These are phyloP conservation scores for Trachelus troglodyta DNA, from an alignment of 2,888 invertebrate genomes.

Conservation along the genomic window DNA sequence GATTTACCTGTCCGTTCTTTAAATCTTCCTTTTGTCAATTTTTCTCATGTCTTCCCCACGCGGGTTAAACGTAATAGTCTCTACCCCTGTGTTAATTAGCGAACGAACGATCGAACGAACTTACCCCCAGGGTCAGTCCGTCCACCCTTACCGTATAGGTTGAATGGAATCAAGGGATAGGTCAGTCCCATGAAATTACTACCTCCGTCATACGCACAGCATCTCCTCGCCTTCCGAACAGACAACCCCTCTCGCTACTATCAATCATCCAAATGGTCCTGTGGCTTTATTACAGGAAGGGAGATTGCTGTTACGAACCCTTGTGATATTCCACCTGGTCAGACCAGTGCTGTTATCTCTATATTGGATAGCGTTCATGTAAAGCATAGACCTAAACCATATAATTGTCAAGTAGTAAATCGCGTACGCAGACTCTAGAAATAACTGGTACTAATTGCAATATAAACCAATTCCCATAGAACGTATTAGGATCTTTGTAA, in stretches of 20 bases:
- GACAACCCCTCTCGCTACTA: not conserved
- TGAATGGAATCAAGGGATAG: not conserved
- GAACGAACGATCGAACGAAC: not conserved
- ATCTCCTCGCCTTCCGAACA: not conserved
- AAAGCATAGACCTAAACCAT: not conserved
- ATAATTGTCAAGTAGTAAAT: not conserved
- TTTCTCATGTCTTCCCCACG: not conserved
- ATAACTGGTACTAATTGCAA: not conserved
- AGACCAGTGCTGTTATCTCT: not conserved
- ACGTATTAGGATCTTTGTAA: not conserved
- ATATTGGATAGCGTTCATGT: not conserved
- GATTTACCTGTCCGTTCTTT: constrained; percentile 42
- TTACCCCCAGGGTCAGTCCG: not conserved
- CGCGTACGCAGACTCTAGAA: not conserved
- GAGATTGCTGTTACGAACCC: not conserved
- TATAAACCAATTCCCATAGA: not conserved
- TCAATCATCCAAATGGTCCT: not conserved
- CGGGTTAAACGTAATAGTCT: not conserved
- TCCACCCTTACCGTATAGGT: not conserved
- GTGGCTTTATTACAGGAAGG: not conserved
- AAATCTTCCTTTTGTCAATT: not conserved
- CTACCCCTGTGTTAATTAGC: not conserved
- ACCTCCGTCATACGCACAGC: not conserved
- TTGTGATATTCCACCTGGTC: not conserved
- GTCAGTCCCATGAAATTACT: not conserved